Evolutionary conservation across 2,113 vertebrate species (phyloP), one percentile per base, ranked within the genome.

Genomic region (Eolophus roseicapilla): DNA sequence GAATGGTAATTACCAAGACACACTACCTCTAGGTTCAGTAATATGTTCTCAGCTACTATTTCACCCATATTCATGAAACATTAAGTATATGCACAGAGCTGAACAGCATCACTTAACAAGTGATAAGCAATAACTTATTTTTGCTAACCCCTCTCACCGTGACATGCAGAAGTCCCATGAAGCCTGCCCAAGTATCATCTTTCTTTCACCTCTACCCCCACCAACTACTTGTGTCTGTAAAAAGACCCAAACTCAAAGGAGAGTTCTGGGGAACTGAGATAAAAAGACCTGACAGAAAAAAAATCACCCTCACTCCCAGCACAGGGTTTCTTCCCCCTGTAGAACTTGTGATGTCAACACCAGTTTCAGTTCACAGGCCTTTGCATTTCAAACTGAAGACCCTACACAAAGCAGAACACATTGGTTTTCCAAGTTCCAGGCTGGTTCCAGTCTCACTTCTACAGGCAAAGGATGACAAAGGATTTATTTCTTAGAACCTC

Each of bases 121-220:
- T 46, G 44, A 37, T 10, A 27, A 67, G 33, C 65, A 82, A 0
- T 11, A 13, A 29, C 21, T 35, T 1, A 41, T 5, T 33, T 55
- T 1, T 21, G 60, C 55, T 50, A 43, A 27, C 10, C 19, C 29
- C 31, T 44, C n/a, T 64, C 47, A n/a, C 0, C 0, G n/a, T 5
- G 35, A 33, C 73, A 31, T 1, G 2, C 0, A 62, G 11, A 5
- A 9, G 59, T 6, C 57, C 29, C 69, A 47, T 4, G 20, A 4
- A n/a, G 50, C 1, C 2, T 33, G 29, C n/a, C 24, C 1, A 7
- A 49, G 16, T 1, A 2, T 11, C 68, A 2, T 10, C 50, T 29
- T 35, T 17, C 55, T 35, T 3, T 3, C 59, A 62, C 68, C 55
- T 14, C 2, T 1, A 28, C 1, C 8, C 29, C 29, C 57, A 37